These are phyloP conservation scores for Sarcophaga rosellei DNA, from an alignment of 2,888 invertebrate genomes.

Conservation along the genomic window DNA sequence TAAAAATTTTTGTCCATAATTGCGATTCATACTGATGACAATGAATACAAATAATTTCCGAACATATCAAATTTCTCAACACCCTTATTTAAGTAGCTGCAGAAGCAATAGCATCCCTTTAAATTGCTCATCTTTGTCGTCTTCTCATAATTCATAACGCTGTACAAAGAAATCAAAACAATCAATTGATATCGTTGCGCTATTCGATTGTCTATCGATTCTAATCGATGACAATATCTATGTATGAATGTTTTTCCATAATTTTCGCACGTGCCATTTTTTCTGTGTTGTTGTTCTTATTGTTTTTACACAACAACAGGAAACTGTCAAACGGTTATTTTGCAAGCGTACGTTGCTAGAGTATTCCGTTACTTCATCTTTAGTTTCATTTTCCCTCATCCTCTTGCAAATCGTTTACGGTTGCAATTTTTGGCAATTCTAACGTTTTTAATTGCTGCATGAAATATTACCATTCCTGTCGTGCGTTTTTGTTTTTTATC, in stretches of 20 bases:
- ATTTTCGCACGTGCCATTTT: slow-evolving; percentile 63
- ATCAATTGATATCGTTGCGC: slow-evolving; percentile 48
- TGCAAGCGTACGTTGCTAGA: background rate
- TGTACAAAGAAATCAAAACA: slow-evolving; percentile 65
- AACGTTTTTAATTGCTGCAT: slow-evolving; percentile 60
- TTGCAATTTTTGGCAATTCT: slow-evolving; percentile 60
- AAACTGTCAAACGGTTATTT: slow-evolving; percentile 61
- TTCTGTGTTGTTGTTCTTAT: slow-evolving; percentile 35
- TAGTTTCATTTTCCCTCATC: too few species aligned
- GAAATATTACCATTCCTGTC: slow-evolving; percentile 53
- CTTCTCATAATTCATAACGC: slow-evolving; percentile 42
- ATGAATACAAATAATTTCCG: slow-evolving; percentile 20
- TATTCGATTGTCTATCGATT: slow-evolving; percentile 26
- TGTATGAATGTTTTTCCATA: slow-evolving; percentile 48
- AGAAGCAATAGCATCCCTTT: slow-evolving; percentile 45
- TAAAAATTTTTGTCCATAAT: slow-evolving; percentile 61
- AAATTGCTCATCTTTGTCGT: background rate
- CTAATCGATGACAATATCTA: slow-evolving; percentile 51
- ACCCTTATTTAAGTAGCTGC: background rate
- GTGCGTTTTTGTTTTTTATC: slow-evolving; percentile 53
- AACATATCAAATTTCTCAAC: slow-evolving; percentile 49
- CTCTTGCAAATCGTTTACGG: slow-evolving; percentile 57
- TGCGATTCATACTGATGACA: slow-evolving; percentile 54
- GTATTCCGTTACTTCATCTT: background rate
- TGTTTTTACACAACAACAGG: slow-evolving; percentile 47